phyloP scores from a whole-genome alignment of 2,797 vertebrate genomes.

The Enteromius anoplus region DNA sequence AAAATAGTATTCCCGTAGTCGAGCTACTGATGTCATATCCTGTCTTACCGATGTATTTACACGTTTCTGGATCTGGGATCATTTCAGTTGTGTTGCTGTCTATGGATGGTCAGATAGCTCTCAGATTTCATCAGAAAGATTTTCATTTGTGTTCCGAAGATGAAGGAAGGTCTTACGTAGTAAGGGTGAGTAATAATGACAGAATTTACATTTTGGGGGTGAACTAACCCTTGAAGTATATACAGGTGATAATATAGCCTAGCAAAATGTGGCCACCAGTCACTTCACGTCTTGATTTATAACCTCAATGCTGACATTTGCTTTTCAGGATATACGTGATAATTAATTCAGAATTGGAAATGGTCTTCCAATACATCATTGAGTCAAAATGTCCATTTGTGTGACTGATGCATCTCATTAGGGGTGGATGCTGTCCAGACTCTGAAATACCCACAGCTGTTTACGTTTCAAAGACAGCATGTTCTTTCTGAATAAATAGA shows the following conservation, averaged over 20 bases:
- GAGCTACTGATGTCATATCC: too few species aligned
- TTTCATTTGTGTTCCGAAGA: too few species aligned
- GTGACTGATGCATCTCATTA: conserved; percentile 33
- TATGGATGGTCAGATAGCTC: too few species aligned
- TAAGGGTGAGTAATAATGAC: background rate
- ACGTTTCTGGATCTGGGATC: too few species aligned
- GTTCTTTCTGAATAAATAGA: conserved; percentile 12
- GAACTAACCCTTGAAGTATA: background rate
- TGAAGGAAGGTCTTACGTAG: background rate
- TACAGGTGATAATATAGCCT: background rate
- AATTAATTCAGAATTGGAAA: conserved; percentile 5
- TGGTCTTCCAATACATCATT: background rate
- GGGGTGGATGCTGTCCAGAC: background rate
- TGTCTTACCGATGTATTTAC: too few species aligned
- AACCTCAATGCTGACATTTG: background rate
- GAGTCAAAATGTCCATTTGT: conserved; percentile 25
- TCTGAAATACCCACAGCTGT: background rate
- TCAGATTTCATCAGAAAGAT: too few species aligned
- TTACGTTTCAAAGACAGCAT: background rate
- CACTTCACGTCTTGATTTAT: background rate
- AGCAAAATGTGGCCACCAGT: background rate
- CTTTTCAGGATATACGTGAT: conserved; percentile 14
- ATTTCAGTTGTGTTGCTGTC: too few species aligned
- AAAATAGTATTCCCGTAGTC: too few species aligned
- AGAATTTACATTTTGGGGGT: too few species aligned